Evolutionary conservation across 2,797 vertebrate genomes (phyloP).

Genomic region (Microctenopoma stevenorrisi): DNA sequence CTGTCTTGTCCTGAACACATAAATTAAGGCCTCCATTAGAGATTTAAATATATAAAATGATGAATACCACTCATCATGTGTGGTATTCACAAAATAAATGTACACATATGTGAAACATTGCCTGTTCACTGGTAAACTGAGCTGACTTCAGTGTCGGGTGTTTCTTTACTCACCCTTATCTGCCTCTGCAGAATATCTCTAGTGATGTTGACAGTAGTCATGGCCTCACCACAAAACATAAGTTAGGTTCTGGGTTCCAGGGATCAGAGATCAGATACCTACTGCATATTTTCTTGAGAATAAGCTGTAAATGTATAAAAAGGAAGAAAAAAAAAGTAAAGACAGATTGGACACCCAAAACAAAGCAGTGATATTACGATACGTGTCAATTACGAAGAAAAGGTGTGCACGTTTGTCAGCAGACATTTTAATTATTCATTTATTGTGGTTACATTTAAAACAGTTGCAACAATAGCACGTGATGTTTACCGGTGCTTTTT

Average conservation of each 20-base stretch:
- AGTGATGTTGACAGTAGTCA: slow-evolving; percentile 95
- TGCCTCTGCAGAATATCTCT: slow-evolving; percentile 93
- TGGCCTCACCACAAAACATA: slow-evolving; percentile 80
- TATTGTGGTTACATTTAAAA: background rate
- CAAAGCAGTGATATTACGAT: background rate
- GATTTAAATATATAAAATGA: background rate
- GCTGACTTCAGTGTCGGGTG: background rate
- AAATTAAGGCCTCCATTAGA: slow-evolving; percentile 31
- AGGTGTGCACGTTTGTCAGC: background rate
- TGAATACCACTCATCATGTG: background rate
- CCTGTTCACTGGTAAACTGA: background rate
- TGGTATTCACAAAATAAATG: too few relatives aligned
- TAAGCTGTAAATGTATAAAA: slow-evolving; percentile 36
- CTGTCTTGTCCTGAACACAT: slow-evolving; percentile 88
- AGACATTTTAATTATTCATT: background rate
- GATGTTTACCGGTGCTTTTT: slow-evolving; percentile 17
- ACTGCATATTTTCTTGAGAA: slow-evolving; percentile 38
- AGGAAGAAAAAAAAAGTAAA: background rate
- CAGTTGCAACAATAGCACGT: background rate
- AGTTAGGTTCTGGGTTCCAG: slow-evolving; percentile 55
- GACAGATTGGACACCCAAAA: background rate
- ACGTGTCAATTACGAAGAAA: background rate
- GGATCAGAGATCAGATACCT: slow-evolving; percentile 73
- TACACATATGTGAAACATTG: too few relatives aligned
- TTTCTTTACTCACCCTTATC: slow-evolving; percentile 77